Conservation (phyloP, 2,797 vertebrate genomes). For the Pseudomugil gertrudae region DNA sequence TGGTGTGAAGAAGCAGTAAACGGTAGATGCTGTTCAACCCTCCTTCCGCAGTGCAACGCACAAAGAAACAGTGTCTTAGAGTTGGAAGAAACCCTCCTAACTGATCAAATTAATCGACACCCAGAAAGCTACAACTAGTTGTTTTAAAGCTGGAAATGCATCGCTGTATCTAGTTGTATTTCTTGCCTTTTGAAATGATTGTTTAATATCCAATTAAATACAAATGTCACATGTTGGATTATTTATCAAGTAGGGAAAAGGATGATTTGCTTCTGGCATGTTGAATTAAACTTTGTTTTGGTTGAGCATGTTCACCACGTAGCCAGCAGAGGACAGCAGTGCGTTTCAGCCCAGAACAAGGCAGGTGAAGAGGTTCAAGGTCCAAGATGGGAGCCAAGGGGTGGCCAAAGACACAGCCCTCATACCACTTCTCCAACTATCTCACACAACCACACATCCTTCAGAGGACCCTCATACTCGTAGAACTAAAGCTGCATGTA, state of each 20-base stretch:
- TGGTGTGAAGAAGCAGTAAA: no score
- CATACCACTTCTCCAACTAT: neutral
- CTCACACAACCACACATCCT: neutral
- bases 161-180: neutral
- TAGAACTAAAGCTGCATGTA: neutral
- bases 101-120: neutral
- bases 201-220: neutral
- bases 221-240: neutral
- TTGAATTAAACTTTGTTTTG: neutral
- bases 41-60: neutral
- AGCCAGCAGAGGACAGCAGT: conserved; percentile 69
- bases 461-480: neutral
- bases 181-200: neutral
- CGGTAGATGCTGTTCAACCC: neutral
- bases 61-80: neutral
- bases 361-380: neutral
- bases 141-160: neutral
- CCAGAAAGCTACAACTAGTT: neutral
- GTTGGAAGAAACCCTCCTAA: neutral
- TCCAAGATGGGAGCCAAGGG: neutral
- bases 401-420: neutral
- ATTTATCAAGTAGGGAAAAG: neutral
- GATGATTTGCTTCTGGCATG: neutral
- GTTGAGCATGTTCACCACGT: conserved; percentile 3
- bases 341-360: neutral